Evolutionary conservation across 2,888 invertebrate species (phyloP), one percentile per base, ranked within the genome.

Genomic region (Drosophila nr. perissopoda): DNA sequence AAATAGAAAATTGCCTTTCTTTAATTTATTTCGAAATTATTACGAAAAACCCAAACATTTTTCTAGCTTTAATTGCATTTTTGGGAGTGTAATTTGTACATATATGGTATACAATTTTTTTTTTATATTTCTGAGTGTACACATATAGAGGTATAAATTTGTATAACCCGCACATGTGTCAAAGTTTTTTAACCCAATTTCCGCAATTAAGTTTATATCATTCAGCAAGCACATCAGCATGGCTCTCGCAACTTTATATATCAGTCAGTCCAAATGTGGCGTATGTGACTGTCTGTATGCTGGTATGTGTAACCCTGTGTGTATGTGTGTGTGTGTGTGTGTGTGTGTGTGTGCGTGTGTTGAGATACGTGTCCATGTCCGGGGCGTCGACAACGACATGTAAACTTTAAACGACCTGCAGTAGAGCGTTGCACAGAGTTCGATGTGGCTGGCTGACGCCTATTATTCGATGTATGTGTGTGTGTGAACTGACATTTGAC

Each of bases 151-250:
- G 54, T 66, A 85, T 82, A 79, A 82, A 90, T 86, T 88, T 88
- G 82, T 83, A 88, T 87, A 84, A 78, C 82, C 85, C 89, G 88
- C 85, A 82, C 83, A 90, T 88, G 80, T 89, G 89, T 89, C 88
- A 91, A 89, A 89, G 81, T 88, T 89, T 83, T 83, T 83, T 83
- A 88, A 80, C 84, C 88, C 84, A 89, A 91, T 89, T 91, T 88
- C 83, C 79, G 78, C 86, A 91, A 89, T 91, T 89, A 89, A 89
- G 89, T 91, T 91, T 91, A 91, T 88, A 89, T 86, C 90, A 89
- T 86, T 86, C 88, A 68, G 57, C 69, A 76, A 73, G 81, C 67
- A 76, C 81, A 76, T 72, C 72, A 76, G 38, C 59, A 49, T 49
- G 54, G 65, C 34, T 67, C 76, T 62, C 72, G 62, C 78, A 76